phyloP scores from a whole-genome alignment of 2,113 vertebrate species.

The Puntigrus tetrazona region DNA sequence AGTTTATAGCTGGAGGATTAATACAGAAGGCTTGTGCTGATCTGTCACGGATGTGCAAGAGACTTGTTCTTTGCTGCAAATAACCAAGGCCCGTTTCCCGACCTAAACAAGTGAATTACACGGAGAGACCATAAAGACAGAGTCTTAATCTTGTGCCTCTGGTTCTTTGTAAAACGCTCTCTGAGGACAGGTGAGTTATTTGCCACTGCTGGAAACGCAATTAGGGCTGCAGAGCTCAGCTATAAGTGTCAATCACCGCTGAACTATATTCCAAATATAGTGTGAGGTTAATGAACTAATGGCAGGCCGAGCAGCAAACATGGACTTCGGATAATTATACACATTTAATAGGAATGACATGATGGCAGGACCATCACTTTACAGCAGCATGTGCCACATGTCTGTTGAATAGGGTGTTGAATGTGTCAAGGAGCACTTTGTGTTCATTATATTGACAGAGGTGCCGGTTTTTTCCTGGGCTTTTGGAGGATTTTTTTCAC shows the following conservation, averaged over 20 bases:
- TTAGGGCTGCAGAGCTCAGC: constrained; percentile 4
- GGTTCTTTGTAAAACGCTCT: constrained; percentile 11
- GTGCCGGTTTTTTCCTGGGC: neutral
- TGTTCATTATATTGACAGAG: neutral
- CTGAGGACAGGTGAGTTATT: constrained; percentile 32
- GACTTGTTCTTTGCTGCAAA: neutral
- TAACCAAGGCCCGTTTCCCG: neutral
- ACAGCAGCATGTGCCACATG: neutral
- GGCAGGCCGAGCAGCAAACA: constrained; percentile 29
- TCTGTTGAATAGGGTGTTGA: neutral
- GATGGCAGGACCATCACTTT: constrained; percentile 23
- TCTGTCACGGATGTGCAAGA: neutral
- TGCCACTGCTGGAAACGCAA: constrained; percentile 30
- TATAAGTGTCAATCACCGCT: constrained; percentile 34
- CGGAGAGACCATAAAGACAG: neutral
- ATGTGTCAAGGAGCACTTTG: neutral
- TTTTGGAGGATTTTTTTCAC: too few species aligned
- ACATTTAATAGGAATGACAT: constrained; percentile 36
- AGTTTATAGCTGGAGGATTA: neutral
- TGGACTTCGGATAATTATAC: constrained; percentile 14
- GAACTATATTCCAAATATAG: constrained; percentile 47
- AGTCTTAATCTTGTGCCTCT: constrained; percentile 3
- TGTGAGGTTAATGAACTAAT: constrained; percentile 48
- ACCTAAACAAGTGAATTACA: neutral
- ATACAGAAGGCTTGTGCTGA: neutral